phyloP scores from a whole-genome alignment of 2,888 invertebrate genomes.

The Anoncus sp. region DNA sequence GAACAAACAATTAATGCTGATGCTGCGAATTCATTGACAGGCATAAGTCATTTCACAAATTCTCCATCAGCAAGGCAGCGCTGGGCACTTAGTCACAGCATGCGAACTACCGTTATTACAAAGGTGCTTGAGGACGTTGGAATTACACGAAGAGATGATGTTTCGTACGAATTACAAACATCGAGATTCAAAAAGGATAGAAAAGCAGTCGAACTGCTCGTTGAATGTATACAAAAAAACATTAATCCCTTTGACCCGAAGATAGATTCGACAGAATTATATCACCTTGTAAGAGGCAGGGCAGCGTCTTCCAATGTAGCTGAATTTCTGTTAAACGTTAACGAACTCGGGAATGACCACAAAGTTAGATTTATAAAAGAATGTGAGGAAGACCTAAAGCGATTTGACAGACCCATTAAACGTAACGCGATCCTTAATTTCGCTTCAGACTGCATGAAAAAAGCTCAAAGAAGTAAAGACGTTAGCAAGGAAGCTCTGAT shows the following conservation, averaged over 20 bases:
- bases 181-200: no score
- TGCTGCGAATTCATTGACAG: no score
- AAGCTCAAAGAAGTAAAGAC: conserved; percentile 67
- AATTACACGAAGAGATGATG: no score
- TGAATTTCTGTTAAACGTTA: not conserved
- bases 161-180: no score
- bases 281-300: not conserved
- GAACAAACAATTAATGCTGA: no score
- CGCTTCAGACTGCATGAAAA: conserved; percentile 68
- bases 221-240: no score
- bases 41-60: no score
- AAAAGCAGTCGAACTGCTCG: not conserved
- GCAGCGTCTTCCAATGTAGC: not conserved
- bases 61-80: no score
- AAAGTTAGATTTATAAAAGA: not conserved
- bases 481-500: conserved; percentile 64
- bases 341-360: not conserved
- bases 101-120: no score
- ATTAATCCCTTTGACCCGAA: not conserved
- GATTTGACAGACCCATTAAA: conserved; percentile 72
- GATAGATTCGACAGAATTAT: not conserved
- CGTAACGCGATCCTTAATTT: conserved; percentile 73
- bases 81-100: no score
- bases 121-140: no score
- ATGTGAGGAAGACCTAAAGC: not conserved